Conservation (phyloP, 2,113 vertebrate genomes). For the Gobiocypris rarus region DNA sequence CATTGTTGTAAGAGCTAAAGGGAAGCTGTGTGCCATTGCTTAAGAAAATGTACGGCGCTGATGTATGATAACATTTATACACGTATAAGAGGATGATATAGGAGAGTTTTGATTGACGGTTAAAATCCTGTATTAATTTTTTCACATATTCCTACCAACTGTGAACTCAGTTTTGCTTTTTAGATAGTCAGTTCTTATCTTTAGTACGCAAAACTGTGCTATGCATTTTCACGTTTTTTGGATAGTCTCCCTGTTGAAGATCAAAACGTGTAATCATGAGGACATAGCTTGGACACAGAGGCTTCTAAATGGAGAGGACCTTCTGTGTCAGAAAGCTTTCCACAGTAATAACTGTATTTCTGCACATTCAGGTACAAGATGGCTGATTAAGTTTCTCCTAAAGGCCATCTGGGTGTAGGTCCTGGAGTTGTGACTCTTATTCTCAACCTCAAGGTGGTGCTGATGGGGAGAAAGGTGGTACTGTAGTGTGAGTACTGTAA, state of each 20-base stretch:
- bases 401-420: constrained; percentile 28
- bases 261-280: constrained; percentile 65
- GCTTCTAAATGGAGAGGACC: constrained; percentile 65
- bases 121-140: background rate
- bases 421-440: constrained; percentile 21
- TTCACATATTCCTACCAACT: background rate
- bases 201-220: constrained; percentile 10
- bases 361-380: constrained; percentile 45
- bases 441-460: constrained; percentile 42
- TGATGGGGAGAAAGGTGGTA: constrained; percentile 16
- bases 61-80: background rate
- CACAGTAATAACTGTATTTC: constrained; percentile 66
- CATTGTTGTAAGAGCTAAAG: constrained; percentile 61
- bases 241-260: constrained; percentile 68
- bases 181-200: constrained; percentile 43
- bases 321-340: constrained; percentile 63
- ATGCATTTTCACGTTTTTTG: constrained; percentile 38
- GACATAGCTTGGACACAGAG: constrained; percentile 63
- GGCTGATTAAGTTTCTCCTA: constrained; percentile 48
- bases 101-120: background rate
- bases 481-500: constrained; percentile 10
- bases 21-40: constrained; percentile 48
- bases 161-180: constrained; percentile 53
- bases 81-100: background rate
- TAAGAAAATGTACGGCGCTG: constrained; percentile 34